These are phyloP conservation scores for Falco rusticolus DNA, from an alignment of 2,797 vertebrate species.

Conservation along the genomic window DNA sequence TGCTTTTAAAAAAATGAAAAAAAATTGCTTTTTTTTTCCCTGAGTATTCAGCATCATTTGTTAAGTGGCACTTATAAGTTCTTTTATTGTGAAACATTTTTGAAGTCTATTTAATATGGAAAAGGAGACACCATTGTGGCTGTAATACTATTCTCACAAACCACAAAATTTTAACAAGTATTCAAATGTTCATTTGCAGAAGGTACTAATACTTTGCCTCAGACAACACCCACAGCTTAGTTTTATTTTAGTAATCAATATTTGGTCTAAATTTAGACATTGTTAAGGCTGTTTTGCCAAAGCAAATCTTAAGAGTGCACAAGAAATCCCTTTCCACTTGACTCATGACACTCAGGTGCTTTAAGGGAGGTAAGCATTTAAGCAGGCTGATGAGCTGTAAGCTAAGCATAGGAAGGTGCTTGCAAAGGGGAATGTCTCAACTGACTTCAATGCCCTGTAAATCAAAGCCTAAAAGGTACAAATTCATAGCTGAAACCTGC, in stretches of 20 bases:
- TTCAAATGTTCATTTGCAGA: background rate
- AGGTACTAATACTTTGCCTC: background rate
- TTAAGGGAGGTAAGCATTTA: background rate
- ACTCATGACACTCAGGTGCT: background rate
- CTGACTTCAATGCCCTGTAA: background rate
- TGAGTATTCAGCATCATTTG: background rate
- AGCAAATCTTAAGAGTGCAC: background rate
- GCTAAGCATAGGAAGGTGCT: background rate
- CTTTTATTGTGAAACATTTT: background rate
- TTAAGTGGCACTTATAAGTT: background rate
- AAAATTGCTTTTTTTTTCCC: background rate
- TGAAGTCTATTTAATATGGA: background rate
- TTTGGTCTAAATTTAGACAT: background rate
- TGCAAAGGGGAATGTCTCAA: background rate
- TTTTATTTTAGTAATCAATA: background rate
- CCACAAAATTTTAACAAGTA: background rate
- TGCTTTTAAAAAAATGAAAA: background rate
- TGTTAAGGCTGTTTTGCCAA: background rate
- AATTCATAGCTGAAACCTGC: background rate
- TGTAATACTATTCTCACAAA: background rate
- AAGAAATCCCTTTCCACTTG: background rate
- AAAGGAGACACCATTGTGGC: background rate
- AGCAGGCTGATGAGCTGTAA: background rate
- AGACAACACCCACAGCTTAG: background rate
- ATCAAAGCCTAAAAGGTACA: background rate